phyloP scores from a whole-genome alignment of 2,113 vertebrate genomes.

The Taxidea taxus region DNA sequence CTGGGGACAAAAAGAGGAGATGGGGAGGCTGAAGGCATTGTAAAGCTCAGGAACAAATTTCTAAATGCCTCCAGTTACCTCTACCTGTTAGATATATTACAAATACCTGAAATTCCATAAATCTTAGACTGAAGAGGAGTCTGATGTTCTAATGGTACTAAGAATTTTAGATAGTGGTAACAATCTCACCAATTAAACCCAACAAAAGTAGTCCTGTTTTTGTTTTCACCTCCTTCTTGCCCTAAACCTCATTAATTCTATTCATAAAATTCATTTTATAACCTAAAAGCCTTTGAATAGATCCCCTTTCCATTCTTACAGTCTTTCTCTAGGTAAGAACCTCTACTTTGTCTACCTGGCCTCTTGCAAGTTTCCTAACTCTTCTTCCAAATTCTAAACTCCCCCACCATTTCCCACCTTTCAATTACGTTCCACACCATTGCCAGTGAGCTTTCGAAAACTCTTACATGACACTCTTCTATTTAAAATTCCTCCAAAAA shows the following conservation, averaged over 20 bases:
- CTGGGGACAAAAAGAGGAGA: not conserved
- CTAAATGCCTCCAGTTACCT: not conserved
- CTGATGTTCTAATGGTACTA: not conserved
- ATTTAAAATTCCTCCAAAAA: conserved; percentile 20
- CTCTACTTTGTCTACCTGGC: not conserved
- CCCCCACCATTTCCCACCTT: not conserved
- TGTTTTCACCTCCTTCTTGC: not conserved
- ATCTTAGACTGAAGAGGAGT: not conserved
- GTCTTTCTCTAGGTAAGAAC: not conserved
- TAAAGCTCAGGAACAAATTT: conserved; percentile 1
- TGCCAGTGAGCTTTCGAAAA: not conserved
- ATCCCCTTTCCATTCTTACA: not conserved
- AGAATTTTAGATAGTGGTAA: not conserved
- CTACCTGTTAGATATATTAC: not conserved
- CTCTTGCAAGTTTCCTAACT: conserved; percentile 22
- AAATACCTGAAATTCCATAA: conserved; percentile 11
- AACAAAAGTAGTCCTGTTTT: not conserved
- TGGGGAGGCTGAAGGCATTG: not conserved
- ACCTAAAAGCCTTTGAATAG: conserved; percentile 18
- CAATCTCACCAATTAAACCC: not conserved
- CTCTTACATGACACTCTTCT: not conserved
- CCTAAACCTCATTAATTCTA: not conserved
- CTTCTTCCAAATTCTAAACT: not conserved
- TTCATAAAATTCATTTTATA: conserved; percentile 2
- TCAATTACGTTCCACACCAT: not conserved